These are phyloP conservation scores for Phortica variegata DNA, from an alignment of 1,140 invertebrate species.

Conservation along the genomic window DNA sequence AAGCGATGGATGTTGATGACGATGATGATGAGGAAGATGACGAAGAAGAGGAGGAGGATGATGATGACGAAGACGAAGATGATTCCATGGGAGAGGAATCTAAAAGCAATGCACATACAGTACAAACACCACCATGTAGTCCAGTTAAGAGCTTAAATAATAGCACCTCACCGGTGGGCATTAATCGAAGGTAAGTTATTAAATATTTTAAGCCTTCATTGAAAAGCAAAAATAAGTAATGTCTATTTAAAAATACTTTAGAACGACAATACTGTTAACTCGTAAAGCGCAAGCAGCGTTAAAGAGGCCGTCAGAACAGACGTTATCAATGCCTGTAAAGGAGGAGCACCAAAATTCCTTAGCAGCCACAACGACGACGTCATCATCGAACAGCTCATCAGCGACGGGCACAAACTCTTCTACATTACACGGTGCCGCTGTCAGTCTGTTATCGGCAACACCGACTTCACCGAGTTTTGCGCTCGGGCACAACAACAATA, in stretches of 20 bases:
- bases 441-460: conserved; percentile 14
- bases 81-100: conserved; percentile 56
- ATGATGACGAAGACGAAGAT: conserved; percentile 47
- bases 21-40: conserved; percentile 27
- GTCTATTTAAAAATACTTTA: no score
- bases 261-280: conserved; percentile 81
- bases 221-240: no score
- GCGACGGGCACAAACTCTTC: conserved; percentile 54
- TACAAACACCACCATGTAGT: conserved; percentile 53
- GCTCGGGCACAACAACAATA: conserved; percentile 33
- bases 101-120: conserved; percentile 34
- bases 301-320: conserved; percentile 55
- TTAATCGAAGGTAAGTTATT: conserved; percentile 68
- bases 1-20: conserved; percentile 54
- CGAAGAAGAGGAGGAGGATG: conserved; percentile 32
- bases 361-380: conserved; percentile 54
- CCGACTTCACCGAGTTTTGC: conserved; percentile 22
- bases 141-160: conserved; percentile 52
- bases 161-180: conserved; percentile 62
- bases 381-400: conserved; percentile 54
- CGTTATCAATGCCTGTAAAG: conserved; percentile 48
- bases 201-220: no score
- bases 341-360: conserved; percentile 55
- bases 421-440: conserved; percentile 12
- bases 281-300: conserved; percentile 67